A percentile compares a stretch with the other conserved stretches of the same genome.
phyloP scores from a whole-genome alignment of 2,888 invertebrate genomes.

The Zhengitettix transpicula region DNA sequence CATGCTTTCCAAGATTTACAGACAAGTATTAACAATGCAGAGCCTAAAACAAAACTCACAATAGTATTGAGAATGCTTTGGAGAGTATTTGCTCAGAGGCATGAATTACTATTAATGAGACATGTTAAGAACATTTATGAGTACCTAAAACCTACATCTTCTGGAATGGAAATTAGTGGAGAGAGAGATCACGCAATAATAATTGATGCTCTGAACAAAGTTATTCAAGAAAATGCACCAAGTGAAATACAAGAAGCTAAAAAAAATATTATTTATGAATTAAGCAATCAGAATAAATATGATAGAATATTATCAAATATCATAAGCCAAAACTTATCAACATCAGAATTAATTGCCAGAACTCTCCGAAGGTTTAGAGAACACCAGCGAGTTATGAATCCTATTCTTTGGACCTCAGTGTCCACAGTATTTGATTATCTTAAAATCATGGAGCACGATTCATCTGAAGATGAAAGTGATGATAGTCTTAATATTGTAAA shows the following conservation, averaged over 20 bases:
- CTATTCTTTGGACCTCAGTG: slow-evolving; percentile 2
- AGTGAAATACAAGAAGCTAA: not conserved
- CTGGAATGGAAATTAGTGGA: not conserved
- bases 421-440: slow-evolving; percentile 3
- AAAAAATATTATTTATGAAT: not conserved
- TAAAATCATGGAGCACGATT: slow-evolving; percentile 2
- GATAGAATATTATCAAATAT: not conserved
- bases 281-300: not conserved
- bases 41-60: not conserved
- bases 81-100: not conserved
- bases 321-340: too few relatives aligned
- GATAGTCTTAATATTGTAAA: slow-evolving; percentile 2
- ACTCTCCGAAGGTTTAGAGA: slow-evolving; percentile 3
- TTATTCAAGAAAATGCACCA: not conserved
- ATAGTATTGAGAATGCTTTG: slow-evolving; percentile 3
- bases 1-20: slow-evolving; percentile 3
- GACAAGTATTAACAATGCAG: not conserved
- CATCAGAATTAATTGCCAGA: slow-evolving; percentile 1
- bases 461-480: not conserved
- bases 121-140: not conserved
- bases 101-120: too few relatives aligned
- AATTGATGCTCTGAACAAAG: not conserved
- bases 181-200: not conserved
- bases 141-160: not conserved
- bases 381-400: slow-evolving; percentile 2